Evolutionary conservation across 2,888 invertebrate genomes (phyloP), one percentile per base, ranked within the genome.

Genomic region (Amiota mariae): DNA sequence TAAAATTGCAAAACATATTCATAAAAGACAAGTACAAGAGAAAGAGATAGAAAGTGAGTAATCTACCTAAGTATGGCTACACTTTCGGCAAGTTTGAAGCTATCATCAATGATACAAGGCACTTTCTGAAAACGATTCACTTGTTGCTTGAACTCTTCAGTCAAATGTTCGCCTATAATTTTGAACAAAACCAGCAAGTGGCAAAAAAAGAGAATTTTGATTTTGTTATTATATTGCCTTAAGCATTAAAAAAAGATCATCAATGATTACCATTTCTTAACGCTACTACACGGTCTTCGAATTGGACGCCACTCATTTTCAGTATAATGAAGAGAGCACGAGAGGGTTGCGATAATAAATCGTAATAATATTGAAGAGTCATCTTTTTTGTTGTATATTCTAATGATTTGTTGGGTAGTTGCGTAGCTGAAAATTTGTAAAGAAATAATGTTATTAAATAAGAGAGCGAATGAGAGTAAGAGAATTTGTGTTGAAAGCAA

Each of bases 341-440:
- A 8, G 93, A 93, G 1, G 95, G 95, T 88, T 95, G 95, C 0
- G 95, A 95, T 91, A 95, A 90, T 18, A 94, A 89, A 90, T 95
- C 94, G 79, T 91, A 94, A 86, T 94, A 95, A 67, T 93, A 91
- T 85, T 92, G 92, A 68, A 94, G 78, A 79, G 90, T 78, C 92
- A 85, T 82, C 61, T 75, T 77, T 4, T 57, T 13, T 57, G 18
- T 10, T 57, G 8, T 15, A 15, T 13, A 6, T 56, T 11, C 56
- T 18, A 36, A 6, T 36, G 36, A 36, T 36, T 36, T 36, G 3
- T 6, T 36, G 3, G 0, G 2, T 2, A 6, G 36, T 36, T 36
- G 36, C 6, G 6, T 36, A 6, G 2, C 36, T 36, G 36, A 2
- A 36, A 36, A 36, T 6, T 36, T 36, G 36, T 6, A 36, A 36